These are phyloP conservation scores for Yponomeuta malinellus DNA, from an alignment of 2,888 invertebrate species.

Conservation along the genomic window DNA sequence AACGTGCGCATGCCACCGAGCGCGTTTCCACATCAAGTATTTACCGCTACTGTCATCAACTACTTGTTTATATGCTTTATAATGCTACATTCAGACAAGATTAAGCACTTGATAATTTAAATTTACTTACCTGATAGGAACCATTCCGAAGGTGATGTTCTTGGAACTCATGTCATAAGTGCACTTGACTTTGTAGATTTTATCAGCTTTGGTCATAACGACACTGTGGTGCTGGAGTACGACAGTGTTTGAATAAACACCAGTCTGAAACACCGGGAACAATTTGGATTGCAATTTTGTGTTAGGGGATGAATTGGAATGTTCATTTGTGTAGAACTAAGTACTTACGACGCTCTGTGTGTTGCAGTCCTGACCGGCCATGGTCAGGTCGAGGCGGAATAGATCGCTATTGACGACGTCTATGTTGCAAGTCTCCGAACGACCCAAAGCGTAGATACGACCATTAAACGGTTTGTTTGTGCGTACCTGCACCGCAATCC, in stretches of 20 bases:
- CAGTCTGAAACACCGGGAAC: conserved; percentile 79
- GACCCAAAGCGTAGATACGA: conserved; percentile 93
- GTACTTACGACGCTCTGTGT: conserved; percentile 93
- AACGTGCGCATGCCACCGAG: conserved; percentile 39
- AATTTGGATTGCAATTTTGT: neutral
- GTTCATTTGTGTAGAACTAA: neutral
- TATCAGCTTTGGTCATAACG: conserved; percentile 97
- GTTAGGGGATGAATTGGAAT: neutral
- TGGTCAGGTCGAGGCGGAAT: conserved; percentile 93
- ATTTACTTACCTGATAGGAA: conserved; percentile 87
- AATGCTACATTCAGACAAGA: neutral
- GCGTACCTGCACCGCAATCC: conserved; percentile 93
- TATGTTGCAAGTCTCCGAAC: conserved; percentile 96
- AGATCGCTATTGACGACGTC: conserved; percentile 94
- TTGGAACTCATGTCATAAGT: conserved; percentile 97
- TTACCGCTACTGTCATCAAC: conserved; percentile 25
- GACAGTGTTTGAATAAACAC: conserved; percentile 95
- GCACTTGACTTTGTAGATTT: conserved; percentile 97
- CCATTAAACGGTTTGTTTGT: conserved; percentile 97
- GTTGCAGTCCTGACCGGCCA: conserved; percentile 96
- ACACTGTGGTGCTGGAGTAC: conserved; percentile 96
- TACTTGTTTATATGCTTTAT: conserved; percentile 5
- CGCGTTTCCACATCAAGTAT: conserved; percentile 45
- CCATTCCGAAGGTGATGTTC: conserved; percentile 98
- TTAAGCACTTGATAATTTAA: neutral